Conservation (phyloP, 2,113 vertebrate species). For the Solea senegalensis region DNA sequence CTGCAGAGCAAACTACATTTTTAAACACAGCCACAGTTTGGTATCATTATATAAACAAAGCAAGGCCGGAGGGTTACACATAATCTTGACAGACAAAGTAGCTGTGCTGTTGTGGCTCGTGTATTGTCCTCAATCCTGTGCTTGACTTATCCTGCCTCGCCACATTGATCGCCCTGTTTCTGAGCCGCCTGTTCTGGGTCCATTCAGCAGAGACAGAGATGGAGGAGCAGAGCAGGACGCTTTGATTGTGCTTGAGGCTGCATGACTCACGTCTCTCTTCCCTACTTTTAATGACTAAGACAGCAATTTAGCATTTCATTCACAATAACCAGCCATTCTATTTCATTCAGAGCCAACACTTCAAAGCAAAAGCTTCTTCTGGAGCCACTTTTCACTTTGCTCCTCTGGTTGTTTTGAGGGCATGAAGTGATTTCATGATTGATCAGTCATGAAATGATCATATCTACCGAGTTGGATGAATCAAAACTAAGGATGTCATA, state of each 20-base stretch:
- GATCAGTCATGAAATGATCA: neutral
- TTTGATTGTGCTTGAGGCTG: constrained; percentile 57
- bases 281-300: constrained; percentile 54
- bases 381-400: neutral
- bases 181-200: neutral
- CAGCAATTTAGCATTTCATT: constrained; percentile 49
- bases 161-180: constrained; percentile 33
- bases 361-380: constrained; percentile 5
- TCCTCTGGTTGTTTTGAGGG: neutral
- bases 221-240: constrained; percentile 49
- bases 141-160: neutral
- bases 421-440: neutral
- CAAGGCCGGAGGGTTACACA: no score
- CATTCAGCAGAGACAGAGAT: constrained; percentile 21
- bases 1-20: no score
- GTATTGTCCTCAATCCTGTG: constrained; percentile 15
- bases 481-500: no score
- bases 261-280: constrained; percentile 65
- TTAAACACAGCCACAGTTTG: no score
- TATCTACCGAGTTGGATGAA: neutral
- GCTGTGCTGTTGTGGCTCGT: neutral
- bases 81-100: neutral
- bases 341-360: constrained; percentile 41
- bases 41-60: no score
- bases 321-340: constrained; percentile 25